phyloP scores from a whole-genome alignment of 2,888 invertebrate species.

The Adineta ricciae region DNA sequence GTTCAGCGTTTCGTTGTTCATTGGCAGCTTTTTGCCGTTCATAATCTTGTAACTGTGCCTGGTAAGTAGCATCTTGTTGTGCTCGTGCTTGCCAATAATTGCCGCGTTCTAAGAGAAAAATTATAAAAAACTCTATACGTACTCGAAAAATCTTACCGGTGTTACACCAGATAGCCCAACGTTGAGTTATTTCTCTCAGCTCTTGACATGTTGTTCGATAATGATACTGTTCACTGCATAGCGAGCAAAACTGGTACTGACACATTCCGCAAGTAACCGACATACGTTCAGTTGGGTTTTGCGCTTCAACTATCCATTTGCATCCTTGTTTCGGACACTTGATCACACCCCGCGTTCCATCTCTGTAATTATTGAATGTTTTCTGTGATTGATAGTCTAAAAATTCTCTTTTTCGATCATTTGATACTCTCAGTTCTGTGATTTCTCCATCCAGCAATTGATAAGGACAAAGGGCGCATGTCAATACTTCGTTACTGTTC shows the following conservation, averaged over 20 bases:
- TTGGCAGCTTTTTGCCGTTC: not conserved
- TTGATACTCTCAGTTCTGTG: not conserved
- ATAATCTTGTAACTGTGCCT: not conserved
- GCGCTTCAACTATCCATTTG: conserved; percentile 1
- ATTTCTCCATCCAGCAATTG: not conserved
- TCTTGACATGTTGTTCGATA: conserved; percentile 17
- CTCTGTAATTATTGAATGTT: not conserved
- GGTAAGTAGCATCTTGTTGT: not conserved
- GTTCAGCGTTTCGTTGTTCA: not conserved
- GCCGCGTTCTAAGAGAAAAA: not conserved
- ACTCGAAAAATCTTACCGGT: not conserved
- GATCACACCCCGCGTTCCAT: not conserved
- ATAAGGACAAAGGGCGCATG: not conserved
- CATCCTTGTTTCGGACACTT: not conserved
- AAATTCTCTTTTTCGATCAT: not conserved
- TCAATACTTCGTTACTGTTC: not conserved
- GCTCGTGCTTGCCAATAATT: conserved; percentile 8
- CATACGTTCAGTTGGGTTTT: not conserved
- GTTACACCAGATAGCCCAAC: conserved; percentile 13
- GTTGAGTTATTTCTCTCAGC: not conserved
- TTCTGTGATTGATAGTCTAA: not conserved
- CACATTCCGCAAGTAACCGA: not conserved
- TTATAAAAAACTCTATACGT: too few relatives aligned
- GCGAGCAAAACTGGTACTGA: not conserved
- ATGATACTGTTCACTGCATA: not conserved